Evolutionary conservation across 2,888 invertebrate genomes (phyloP).

Genomic region (Nysson spinosus): DNA sequence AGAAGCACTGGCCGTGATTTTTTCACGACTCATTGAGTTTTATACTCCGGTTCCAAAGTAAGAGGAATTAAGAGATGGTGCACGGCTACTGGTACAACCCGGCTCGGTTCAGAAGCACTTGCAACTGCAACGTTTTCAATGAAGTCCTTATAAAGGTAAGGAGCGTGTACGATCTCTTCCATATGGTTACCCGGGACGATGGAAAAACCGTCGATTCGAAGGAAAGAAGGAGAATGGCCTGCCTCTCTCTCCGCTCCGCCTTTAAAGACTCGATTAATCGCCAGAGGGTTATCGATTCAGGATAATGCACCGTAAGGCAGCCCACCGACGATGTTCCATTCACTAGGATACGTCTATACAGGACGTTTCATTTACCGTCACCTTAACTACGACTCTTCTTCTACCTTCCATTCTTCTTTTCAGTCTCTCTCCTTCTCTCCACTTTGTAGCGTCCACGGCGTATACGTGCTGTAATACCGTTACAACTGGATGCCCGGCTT

Average conservation of each 20-base stretch:
- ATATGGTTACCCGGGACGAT: slow-evolving; percentile 35
- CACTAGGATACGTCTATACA: slow-evolving; percentile 49
- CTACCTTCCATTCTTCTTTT: slow-evolving; percentile 17
- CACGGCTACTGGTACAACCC: background rate
- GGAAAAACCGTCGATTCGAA: slow-evolving; percentile 56
- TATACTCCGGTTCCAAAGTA: too few species aligned
- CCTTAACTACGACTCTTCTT: slow-evolving; percentile 10
- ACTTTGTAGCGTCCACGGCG: slow-evolving; percentile 25
- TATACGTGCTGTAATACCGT: too few species aligned
- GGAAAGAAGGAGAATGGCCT: slow-evolving; percentile 48
- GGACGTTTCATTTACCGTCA: slow-evolving; percentile 51
- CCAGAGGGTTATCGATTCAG: slow-evolving; percentile 47
- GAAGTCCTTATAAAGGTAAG: slow-evolving; percentile 68
- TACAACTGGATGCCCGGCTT: slow-evolving; percentile 54
- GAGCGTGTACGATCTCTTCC: slow-evolving; percentile 48
- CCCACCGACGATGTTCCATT: slow-evolving; percentile 54
- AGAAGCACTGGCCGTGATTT: too few species aligned
- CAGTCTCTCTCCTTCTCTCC: slow-evolving; percentile 10
- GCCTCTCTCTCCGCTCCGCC: slow-evolving; percentile 7
- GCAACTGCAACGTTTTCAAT: slow-evolving; percentile 61
- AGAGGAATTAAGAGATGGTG: slow-evolving; percentile 1
- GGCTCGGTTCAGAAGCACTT: slow-evolving; percentile 7
- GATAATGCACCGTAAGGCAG: slow-evolving; percentile 55
- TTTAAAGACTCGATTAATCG: slow-evolving; percentile 56
- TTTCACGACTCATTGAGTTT: too few species aligned